phyloP scores from a whole-genome alignment of 1,140 invertebrate genomes.

The Ceratosolen fusciceps region DNA sequence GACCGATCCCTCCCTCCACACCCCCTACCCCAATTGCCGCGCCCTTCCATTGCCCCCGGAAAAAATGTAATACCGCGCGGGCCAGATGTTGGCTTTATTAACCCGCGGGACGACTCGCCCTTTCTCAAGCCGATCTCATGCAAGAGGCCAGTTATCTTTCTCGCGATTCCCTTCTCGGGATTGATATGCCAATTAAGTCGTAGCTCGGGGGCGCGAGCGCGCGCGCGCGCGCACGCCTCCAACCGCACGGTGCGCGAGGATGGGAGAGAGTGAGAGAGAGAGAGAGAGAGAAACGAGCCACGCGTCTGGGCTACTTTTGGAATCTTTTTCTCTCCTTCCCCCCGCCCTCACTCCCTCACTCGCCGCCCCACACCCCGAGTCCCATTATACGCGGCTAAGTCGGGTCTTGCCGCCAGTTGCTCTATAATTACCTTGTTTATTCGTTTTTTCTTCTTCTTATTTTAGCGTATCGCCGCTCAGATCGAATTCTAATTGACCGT shows the following conservation, averaged over 20 bases:
- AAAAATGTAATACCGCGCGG: slow-evolving; percentile 48
- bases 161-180: slow-evolving; percentile 45
- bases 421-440: slow-evolving; percentile 53
- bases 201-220: slow-evolving; percentile 56
- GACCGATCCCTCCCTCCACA: too few relatives aligned
- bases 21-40: too few relatives aligned
- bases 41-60: slow-evolving; percentile 35
- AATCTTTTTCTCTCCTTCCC: not conserved
- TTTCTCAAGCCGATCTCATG: slow-evolving; percentile 45
- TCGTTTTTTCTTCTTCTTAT: slow-evolving; percentile 48
- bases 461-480: slow-evolving; percentile 41
- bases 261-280: too few relatives aligned
- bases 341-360: not conserved
- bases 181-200: slow-evolving; percentile 65
- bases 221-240: too few relatives aligned
- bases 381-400: not conserved
- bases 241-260: too few relatives aligned
- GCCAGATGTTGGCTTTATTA: slow-evolving; percentile 60
- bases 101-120: slow-evolving; percentile 55
- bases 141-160: slow-evolving; percentile 54
- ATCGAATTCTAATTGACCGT: slow-evolving; percentile 41
- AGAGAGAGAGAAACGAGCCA: slow-evolving; percentile 41
- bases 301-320: slow-evolving; percentile 44
- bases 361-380: not conserved
- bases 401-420: slow-evolving; percentile 29